Percentiles rank a stretch among this genome's conserved stretches.
These are phyloP conservation scores for Fragum whitleyi DNA, from an alignment of 2,888 invertebrate genomes.

Conservation along the genomic window DNA sequence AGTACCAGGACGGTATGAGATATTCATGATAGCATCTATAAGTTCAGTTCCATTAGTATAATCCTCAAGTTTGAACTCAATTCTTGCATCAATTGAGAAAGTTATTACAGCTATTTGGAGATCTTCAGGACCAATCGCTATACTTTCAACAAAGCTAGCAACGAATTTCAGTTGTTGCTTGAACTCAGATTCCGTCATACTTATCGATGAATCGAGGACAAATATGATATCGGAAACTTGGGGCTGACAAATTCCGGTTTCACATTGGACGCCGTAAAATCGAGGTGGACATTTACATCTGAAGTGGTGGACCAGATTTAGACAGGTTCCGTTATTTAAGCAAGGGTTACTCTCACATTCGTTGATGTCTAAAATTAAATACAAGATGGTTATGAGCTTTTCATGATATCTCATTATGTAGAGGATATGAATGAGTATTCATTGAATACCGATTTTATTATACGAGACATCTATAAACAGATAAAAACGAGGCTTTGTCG, in stretches of 20 bases:
- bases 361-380: background rate
- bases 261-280: constrained; percentile 26
- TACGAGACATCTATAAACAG: no score
- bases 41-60: constrained; percentile 14
- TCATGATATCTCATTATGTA: no score
- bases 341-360: constrained; percentile 31
- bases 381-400: no score
- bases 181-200: constrained; percentile 37
- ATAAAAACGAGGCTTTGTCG: no score
- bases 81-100: constrained; percentile 28
- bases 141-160: constrained; percentile 13
- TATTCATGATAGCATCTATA: constrained; percentile 24
- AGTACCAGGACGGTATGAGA: constrained; percentile 32
- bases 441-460: no score
- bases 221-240: constrained; percentile 38
- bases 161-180: constrained; percentile 39
- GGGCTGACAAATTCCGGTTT: constrained; percentile 39
- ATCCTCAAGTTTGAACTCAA: constrained; percentile 36
- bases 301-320: constrained; percentile 6
- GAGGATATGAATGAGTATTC: no score
- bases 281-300: constrained; percentile 21
- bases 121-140: constrained; percentile 29
- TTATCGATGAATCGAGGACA: constrained; percentile 43
- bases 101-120: constrained; percentile 40
- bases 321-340: constrained; percentile 26